Conservation (phyloP, 2,888 invertebrate genomes). For the Cancer borealis region DNA sequence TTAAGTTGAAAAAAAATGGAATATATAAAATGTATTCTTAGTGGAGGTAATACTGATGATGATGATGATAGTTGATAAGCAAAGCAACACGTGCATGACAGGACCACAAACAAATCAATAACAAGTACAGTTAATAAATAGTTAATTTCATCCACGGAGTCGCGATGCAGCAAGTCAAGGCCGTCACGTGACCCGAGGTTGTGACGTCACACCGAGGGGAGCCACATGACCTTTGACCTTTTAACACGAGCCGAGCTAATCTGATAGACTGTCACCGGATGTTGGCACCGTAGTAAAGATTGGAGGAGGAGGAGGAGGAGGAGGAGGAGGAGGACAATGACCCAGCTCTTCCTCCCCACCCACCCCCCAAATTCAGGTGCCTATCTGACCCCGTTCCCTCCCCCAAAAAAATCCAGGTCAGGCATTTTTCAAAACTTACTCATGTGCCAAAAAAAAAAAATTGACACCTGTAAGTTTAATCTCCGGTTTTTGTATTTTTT, state of each 20-base stretch:
- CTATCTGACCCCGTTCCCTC: not conserved
- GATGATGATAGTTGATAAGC: no score
- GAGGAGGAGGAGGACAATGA: constrained; percentile 8
- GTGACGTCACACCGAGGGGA: not conserved
- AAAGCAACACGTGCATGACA: no score
- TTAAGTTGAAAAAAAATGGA: no score
- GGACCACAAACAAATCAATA: not conserved
- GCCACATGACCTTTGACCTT: constrained; percentile 30
- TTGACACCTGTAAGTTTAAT: not conserved
- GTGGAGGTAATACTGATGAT: no score
- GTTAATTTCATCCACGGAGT: not conserved
- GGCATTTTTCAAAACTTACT: no score
- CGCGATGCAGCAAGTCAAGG: not conserved
- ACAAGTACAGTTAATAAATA: not conserved
- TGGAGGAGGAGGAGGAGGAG: not conserved
- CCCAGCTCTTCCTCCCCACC: not conserved
- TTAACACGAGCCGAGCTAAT: not conserved
- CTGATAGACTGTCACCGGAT: not conserved
- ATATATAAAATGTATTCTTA: no score
- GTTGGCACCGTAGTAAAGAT: not conserved
- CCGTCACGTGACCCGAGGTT: not conserved
- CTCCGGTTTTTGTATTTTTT: not conserved
- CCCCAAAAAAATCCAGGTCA: not conserved
- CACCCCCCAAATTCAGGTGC: no score
- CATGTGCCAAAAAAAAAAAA: not conserved